phyloP scores from a whole-genome alignment of 1,140 invertebrate genomes.

The Amphibalanus amphitrite region DNA sequence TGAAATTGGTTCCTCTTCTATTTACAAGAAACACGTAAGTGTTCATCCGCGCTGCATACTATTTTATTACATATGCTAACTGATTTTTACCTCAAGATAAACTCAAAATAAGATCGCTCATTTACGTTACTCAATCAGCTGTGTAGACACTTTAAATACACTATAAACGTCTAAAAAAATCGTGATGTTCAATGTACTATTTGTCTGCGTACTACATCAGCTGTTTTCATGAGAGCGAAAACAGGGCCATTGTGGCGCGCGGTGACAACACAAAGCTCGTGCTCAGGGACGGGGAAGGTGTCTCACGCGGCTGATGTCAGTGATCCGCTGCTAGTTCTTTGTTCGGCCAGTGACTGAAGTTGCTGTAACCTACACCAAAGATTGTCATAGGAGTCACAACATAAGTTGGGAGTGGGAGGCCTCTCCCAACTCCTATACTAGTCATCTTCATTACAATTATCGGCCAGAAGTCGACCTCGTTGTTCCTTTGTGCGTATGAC shows the following conservation, averaged over 20 bases:
- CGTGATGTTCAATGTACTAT: not conserved
- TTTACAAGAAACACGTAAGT: too few relatives aligned
- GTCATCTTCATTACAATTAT: not conserved
- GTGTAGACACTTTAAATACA: too few relatives aligned
- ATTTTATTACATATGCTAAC: too few relatives aligned
- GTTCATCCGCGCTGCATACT: too few relatives aligned
- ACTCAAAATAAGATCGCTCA: too few relatives aligned
- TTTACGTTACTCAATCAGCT: too few relatives aligned
- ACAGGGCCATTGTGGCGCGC: not conserved
- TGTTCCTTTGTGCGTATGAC: not conserved
- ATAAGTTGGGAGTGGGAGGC: not conserved
- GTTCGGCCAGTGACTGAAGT: not conserved
- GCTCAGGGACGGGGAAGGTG: not conserved
- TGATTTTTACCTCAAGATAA: too few relatives aligned
- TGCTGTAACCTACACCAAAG: not conserved
- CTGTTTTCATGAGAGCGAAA: conserved; percentile 1
- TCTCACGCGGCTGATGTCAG: not conserved
- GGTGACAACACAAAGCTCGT: not conserved
- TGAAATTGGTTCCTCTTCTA: too few relatives aligned
- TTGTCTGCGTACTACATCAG: not conserved
- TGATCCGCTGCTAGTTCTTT: not conserved
- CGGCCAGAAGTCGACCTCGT: not conserved
- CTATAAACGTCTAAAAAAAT: not conserved
- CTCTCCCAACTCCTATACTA: not conserved
- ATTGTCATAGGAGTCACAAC: not conserved